Base-by-base conservation (phyloP, 1,140 invertebrate species). In the Drosophila nannoptera region DNA sequence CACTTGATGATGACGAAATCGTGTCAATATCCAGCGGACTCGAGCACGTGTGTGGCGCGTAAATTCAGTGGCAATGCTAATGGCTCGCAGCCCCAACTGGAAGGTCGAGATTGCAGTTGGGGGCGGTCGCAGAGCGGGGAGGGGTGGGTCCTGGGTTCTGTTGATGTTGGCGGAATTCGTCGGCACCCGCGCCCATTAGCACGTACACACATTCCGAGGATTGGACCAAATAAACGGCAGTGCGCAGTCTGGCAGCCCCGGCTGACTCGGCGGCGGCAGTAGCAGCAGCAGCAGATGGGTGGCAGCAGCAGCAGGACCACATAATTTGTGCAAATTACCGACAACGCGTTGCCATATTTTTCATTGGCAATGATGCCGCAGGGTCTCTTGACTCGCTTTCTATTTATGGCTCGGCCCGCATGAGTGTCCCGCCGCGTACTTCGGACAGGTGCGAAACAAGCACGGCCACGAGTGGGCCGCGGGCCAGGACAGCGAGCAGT, bases 281-380 rank as follows among this genome's bases (percentile, higher is more conserved):
- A 14, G 62, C 43, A 33, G 35, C 43, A 43, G 31, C 64, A 7
- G 55, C 69, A n/a, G 70, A 46, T 56, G 74, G 78, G 78, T 62
- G 68, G n/a, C n/a, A n/a, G n/a, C n/a, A n/a, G n/a, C n/a, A n/a
- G n/a, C n/a, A n/a, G n/a, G n/a, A n/a, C n/a, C 78, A 82, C 76
- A 84, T 86, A 86, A 84, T 84, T 84, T 84, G 77, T 74, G 64
- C 77, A 84, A 86, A 84, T 84, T 84, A 84, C 78, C 81, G 77
- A 69, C 69, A 77, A 43, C 81, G 77, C 72, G 67, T 52, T 69
- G 67, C 81, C 81, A 77, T 84, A 84, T 84, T 86, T 84, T 84
- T 38, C 58, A 71, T 59, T 52, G 73, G 73, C 70, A 77, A 86
- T 77, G 81, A 80, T 81, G 81, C 81, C 77, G 77, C 65, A 32